phyloP scores from a whole-genome alignment of 2,113 vertebrate species.

The Drymodes brunneopygia region DNA sequence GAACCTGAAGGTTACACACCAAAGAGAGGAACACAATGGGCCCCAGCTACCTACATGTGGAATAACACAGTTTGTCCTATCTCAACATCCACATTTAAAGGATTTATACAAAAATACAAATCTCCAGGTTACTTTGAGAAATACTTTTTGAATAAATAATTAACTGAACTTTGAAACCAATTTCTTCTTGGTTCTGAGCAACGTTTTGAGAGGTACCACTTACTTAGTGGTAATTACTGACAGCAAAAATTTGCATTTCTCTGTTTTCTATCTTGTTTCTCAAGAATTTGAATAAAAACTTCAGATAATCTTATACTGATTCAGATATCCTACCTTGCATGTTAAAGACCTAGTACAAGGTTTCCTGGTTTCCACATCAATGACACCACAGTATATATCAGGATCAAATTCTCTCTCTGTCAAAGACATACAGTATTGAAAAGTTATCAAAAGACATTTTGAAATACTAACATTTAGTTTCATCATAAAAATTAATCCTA shows the following conservation, averaged over 20 bases:
- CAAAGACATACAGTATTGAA: not conserved
- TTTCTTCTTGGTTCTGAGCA: not conserved
- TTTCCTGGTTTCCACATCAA: constrained; percentile 94
- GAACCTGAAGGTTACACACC: not conserved
- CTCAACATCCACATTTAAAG: not conserved
- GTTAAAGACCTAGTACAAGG: constrained; percentile 99
- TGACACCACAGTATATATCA: constrained; percentile 96
- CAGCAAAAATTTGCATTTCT: not conserved
- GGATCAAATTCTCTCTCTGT: constrained; percentile 98
- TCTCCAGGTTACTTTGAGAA: not conserved
- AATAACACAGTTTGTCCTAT: not conserved
- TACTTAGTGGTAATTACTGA: not conserved
- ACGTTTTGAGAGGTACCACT: not conserved
- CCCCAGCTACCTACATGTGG: not conserved
- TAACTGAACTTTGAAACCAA: not conserved
- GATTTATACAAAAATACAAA: not conserved
- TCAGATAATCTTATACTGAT: not conserved
- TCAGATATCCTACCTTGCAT: constrained; percentile 88
- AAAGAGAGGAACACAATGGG: not conserved
- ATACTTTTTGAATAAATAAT: not conserved
- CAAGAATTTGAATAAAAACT: not conserved
- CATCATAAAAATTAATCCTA: not conserved
- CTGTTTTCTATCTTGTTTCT: not conserved
- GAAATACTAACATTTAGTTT: not conserved
- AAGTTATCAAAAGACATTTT: not conserved